Conservation (phyloP, 2,888 invertebrate genomes). For the Elgonia sp. region DNA sequence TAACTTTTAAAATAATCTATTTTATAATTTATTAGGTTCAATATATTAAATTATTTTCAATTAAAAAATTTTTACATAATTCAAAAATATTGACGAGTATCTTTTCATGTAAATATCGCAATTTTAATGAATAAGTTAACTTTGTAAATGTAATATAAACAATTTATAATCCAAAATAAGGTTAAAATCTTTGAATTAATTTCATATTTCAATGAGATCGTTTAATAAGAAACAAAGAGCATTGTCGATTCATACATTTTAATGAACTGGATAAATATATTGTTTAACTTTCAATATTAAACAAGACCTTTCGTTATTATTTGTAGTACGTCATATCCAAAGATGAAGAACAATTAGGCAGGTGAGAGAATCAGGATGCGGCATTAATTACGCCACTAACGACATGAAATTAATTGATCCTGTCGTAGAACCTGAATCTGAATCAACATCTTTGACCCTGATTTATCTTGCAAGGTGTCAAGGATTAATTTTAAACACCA, state of each 20-base stretch:
- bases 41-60: too few species aligned
- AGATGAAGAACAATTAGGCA: conserved; percentile 50
- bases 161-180: too few species aligned
- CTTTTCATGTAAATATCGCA: too few species aligned
- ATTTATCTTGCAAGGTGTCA: conserved; percentile 54
- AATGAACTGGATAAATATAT: conserved; percentile 7
- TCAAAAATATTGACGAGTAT: too few species aligned
- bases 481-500: conserved; percentile 51
- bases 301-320: conserved; percentile 30
- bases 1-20: too few species aligned
- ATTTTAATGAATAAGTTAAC: too few species aligned
- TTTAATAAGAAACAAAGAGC: not conserved
- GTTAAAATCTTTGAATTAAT: not conserved
- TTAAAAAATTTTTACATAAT: too few species aligned
- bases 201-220: not conserved
- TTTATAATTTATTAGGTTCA: too few species aligned
- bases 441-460: conserved; percentile 65
- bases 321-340: conserved; percentile 31
- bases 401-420: conserved; percentile 60
- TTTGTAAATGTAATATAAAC: too few species aligned
- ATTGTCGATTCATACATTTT: conserved; percentile 2
- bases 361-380: conserved; percentile 51
- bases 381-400: conserved; percentile 58
- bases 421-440: conserved; percentile 57
- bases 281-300: conserved; percentile 20